Evolutionary conservation across 2,113 vertebrate species (phyloP), one percentile per base, ranked within the genome.

Genomic region (Oreocharis arfaki): DNA sequence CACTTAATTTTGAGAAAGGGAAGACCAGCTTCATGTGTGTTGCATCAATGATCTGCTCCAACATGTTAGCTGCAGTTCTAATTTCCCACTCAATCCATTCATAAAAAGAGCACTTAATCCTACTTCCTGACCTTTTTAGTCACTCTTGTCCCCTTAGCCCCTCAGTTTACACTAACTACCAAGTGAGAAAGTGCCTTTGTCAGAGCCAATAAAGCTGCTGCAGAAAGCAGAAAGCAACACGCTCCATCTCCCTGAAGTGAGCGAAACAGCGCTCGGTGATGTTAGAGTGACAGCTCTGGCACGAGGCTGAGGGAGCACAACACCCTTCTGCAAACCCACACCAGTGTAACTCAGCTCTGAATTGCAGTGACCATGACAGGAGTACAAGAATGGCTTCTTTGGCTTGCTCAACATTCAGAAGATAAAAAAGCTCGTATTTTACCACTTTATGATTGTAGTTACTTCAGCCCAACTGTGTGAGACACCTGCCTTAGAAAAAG

Each of bases 241-340:
- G 10, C 19, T 87, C 59, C 55, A 35, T 28, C 11, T 68, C 59
- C 33, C 17, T 55, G 24, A 57, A 53, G 41, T 21, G 44, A 86
- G 41, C 0, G 1, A 32, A 71, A 41, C 37, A 30, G 26, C 2
- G 0, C 3, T 33, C 26, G 21, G 53, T 26, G 56, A 52, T 2
- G 2, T 24, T 26, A 21, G 24, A 65, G 39, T 35, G 69, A 53
- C 87, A 84, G 84, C 61, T 76, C 77, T 42, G 65, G 22, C 44
- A 64, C 0, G 3, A 1, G 26, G 49, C 33, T 39, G 46, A 76
- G 5, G 27, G 37, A 87, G 11, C 3, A 3, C 53, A 84, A 37
- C 9, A 4, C 17, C 16, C 13, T 32, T 32, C 49, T 64, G 32
- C 53, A 73, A 68, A 68, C 30, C 16, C 27, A 27, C 42, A 18